Percentiles rank a stretch among this genome's conserved stretches.
Evolutionary conservation across 1,140 invertebrate species (phyloP).

Genomic region (Drosophila mojavensis): DNA sequence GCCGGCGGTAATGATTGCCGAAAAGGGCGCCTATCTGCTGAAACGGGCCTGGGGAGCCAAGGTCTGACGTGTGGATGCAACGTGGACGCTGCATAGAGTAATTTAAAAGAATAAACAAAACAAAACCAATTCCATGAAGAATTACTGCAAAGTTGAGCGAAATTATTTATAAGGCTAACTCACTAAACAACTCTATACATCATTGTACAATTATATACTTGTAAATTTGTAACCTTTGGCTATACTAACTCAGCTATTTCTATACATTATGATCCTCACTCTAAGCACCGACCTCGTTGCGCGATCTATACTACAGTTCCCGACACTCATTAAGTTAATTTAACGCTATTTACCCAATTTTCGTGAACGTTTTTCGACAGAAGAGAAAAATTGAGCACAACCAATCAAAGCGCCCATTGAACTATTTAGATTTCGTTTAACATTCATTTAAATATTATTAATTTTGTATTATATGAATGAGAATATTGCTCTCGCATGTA

Average conservation of each 20-base stretch:
- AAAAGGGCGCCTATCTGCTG: slow-evolving; percentile 88
- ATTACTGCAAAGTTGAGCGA: slow-evolving; percentile 52
- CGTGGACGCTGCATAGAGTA: slow-evolving; percentile 84
- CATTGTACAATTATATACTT: slow-evolving; percentile 21
- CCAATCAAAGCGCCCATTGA: slow-evolving; percentile 36
- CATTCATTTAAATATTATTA: slow-evolving; percentile 59
- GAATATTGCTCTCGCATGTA: slow-evolving; percentile 67
- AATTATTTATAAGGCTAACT: slow-evolving; percentile 60
- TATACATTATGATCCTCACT: slow-evolving; percentile 30
- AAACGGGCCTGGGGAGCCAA: slow-evolving; percentile 87
- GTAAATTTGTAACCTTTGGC: slow-evolving; percentile 25
- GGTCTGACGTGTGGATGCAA: slow-evolving; percentile 82
- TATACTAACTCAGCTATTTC: slow-evolving; percentile 33
- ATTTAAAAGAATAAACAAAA: slow-evolving; percentile 61
- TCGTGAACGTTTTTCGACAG: slow-evolving; percentile 29
- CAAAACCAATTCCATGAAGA: slow-evolving; percentile 40
- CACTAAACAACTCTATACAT: slow-evolving; percentile 31
- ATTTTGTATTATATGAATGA: slow-evolving; percentile 64
- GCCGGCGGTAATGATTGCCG: slow-evolving; percentile 88
- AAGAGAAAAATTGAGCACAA: neutral
- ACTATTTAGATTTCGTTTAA: slow-evolving; percentile 58
- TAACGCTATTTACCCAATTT: slow-evolving; percentile 45
- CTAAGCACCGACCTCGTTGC: slow-evolving; percentile 54
- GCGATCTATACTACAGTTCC: slow-evolving; percentile 35
- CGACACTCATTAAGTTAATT: slow-evolving; percentile 41